Conservation (phyloP, 2,888 invertebrate genomes). For the Dimorphilus gyrociliatus region DNA sequence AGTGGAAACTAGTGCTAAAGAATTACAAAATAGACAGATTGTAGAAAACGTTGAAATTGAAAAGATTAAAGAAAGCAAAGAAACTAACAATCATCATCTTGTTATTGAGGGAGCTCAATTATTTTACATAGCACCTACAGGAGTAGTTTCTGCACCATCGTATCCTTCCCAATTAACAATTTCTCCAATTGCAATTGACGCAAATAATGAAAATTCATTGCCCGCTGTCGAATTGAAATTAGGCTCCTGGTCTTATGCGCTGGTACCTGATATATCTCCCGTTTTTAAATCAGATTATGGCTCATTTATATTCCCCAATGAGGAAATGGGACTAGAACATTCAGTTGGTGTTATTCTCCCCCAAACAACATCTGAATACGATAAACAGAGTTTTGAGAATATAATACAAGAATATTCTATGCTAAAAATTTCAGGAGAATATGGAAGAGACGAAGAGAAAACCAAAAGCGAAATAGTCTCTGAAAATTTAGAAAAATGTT, state of each 20-base stretch:
- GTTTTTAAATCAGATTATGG: slow-evolving; percentile 53
- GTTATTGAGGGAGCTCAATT: slow-evolving; percentile 50
- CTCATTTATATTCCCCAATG: slow-evolving; percentile 57
- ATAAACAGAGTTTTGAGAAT: slow-evolving; percentile 47
- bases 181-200: slow-evolving; percentile 29
- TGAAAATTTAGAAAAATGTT: too few relatives aligned
- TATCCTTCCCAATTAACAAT: slow-evolving; percentile 46
- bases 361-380: slow-evolving; percentile 41
- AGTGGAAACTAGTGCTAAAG: too few relatives aligned
- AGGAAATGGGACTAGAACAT: slow-evolving; percentile 45
- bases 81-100: too few relatives aligned
- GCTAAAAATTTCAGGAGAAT: too few relatives aligned
- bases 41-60: too few relatives aligned
- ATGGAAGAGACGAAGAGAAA: too few relatives aligned
- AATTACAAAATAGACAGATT: too few relatives aligned
- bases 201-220: slow-evolving; percentile 4
- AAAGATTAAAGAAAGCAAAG: too few relatives aligned
- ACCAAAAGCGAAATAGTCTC: too few relatives aligned
- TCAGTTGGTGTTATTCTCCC: slow-evolving; percentile 53
- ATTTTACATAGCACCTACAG: slow-evolving; percentile 51
- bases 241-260: slow-evolving; percentile 53
- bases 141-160: slow-evolving; percentile 48
- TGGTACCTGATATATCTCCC: slow-evolving; percentile 52
- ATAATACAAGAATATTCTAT: too few relatives aligned
- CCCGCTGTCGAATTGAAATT: slow-evolving; percentile 43